Evolutionary conservation across 1,140 invertebrate genomes (phyloP), one percentile per base, ranked within the genome.

Genomic region (Aphelinus atriplicis): DNA sequence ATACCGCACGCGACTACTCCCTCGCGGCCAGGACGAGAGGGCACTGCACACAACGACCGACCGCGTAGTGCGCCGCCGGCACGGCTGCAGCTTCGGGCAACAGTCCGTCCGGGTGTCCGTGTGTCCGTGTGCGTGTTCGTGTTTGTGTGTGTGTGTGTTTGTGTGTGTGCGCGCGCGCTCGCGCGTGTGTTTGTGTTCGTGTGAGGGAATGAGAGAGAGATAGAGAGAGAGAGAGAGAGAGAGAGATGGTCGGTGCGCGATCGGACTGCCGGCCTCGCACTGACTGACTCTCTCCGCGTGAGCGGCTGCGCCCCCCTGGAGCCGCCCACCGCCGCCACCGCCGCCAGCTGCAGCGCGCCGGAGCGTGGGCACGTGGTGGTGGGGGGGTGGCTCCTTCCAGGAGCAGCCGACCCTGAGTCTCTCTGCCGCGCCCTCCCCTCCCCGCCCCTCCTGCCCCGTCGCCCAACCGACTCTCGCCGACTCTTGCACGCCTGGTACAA

Each of bases 251-350:
- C 3, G 58, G 58, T 3, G 3, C n/a, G 58, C 26, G 58, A 3
- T 3, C 84, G 84, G 80, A 84, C 81, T 84, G 85, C 86, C 85
- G 85, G 84, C 85, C 85, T 87, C 84, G 83, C 83, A 88, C 86
- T 88, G 84, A 78, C 80, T 78, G 69, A 77, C 78, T 26, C 26
- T 26, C 26, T 26, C 26, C 26, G 26, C 26, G 26, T 26, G 26
- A 26, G 26, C 26, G 26, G 26, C 26, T 26, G 26, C 26, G 26
- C 26, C 26, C 26, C 26, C 26, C 26, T 26, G 26, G 26, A 26
- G 26, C 26, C 26, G 26, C 26, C 26, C 26, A 77, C 72, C 60
- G 48, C 60, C 72, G 58, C 72, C 78, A 62, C 61, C 73, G 80
- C 48, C 50, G 26, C 48, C 7, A 57, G 43, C 43, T n/a, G 10